phyloP scores from a whole-genome alignment of 2,113 vertebrate genomes.

The Prinia subflava region DNA sequence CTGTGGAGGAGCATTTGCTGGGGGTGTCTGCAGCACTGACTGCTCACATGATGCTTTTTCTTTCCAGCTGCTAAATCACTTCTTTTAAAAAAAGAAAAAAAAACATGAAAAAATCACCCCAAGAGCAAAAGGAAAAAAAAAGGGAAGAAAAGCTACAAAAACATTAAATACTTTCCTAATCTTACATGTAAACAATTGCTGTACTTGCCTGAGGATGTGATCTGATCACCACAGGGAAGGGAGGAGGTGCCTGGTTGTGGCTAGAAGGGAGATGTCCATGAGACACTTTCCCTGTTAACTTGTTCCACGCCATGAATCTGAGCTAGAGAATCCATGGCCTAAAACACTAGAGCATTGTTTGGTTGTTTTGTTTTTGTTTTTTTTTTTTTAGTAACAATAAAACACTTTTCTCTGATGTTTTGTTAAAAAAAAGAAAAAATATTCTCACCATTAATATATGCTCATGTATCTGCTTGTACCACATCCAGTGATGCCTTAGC shows the following conservation, averaged over 20 bases:
- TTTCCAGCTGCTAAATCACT: constrained; percentile 36
- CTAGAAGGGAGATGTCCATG: neutral
- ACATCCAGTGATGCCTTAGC: neutral
- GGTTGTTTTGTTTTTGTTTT: too few relatives aligned
- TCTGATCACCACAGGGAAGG: constrained; percentile 2
- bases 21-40: neutral
- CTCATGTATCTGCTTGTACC: neutral
- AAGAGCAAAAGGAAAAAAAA: neutral
- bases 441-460: neutral
- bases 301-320: neutral
- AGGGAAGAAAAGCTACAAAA: neutral
- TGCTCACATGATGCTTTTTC: constrained; percentile 8
- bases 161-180: constrained; percentile 16
- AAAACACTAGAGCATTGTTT: constrained; percentile 42
- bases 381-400: constrained; percentile 55
- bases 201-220: constrained; percentile 28
- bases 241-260: constrained; percentile 11
- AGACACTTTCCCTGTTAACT: neutral
- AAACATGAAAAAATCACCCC: too few relatives aligned
- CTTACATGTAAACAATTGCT: constrained; percentile 42
- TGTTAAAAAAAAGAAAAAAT: neutral
- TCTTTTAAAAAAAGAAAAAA: neutral
- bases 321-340: constrained; percentile 38
- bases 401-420: constrained; percentile 55
- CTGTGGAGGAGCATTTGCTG: constrained; percentile 18